Evolutionary conservation across 2,888 invertebrate genomes (phyloP).

Genomic region (Eupithecia pulchellata): DNA sequence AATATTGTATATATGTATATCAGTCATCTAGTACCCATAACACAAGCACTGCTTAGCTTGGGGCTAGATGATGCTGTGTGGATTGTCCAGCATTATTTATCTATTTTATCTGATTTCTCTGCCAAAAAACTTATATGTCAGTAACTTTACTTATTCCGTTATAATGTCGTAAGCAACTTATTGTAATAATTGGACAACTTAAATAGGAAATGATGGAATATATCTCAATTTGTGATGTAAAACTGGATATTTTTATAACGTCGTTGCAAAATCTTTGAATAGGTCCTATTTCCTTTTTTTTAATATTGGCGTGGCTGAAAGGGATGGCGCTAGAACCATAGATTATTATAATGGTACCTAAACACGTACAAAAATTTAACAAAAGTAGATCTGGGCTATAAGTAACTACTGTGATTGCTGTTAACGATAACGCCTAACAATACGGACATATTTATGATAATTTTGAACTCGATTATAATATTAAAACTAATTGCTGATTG

Average conservation of each 20-base stretch:
- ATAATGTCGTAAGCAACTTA: neutral
- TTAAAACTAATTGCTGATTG: slow-evolving; percentile 25
- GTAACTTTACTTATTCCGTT: neutral
- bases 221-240: neutral
- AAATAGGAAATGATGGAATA: no score
- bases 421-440: slow-evolving; percentile 20
- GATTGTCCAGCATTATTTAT: no score
- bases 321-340: no score
- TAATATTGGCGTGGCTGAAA: no score
- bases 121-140: no score
- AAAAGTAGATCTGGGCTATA: neutral
- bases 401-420: slow-evolving; percentile 9
- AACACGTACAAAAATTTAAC: neutral
- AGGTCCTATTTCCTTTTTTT: neutral
- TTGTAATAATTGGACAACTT: neutral
- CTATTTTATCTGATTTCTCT: no score
- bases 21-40: no score
- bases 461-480: slow-evolving; percentile 26
- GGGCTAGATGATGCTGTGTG: no score
- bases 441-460: slow-evolving; percentile 33
- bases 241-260: neutral
- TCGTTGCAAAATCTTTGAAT: neutral
- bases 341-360: no score
- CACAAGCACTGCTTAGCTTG: no score
- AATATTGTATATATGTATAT: no score